These are phyloP conservation scores for Ahaetulla prasina DNA, from an alignment of 2,113 vertebrate genomes.

Conservation along the genomic window DNA sequence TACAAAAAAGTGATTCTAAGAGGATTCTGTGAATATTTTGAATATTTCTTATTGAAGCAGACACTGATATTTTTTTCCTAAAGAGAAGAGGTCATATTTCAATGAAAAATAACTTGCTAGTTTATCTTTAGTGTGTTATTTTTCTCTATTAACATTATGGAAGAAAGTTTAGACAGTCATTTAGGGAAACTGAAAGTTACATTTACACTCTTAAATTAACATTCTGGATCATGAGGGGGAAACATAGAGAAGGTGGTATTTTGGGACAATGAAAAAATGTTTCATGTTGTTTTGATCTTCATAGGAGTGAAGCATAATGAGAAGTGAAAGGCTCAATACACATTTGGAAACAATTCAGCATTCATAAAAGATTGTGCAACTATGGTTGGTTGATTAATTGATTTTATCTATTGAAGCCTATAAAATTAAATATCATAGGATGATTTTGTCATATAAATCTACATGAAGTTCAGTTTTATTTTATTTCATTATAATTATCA, in stretches of 20 bases:
- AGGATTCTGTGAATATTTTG: not conserved
- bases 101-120: not conserved
- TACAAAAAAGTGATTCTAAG: not conserved
- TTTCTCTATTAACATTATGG: slow-evolving; percentile 7
- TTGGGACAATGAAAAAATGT: slow-evolving; percentile 1
- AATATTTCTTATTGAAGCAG: slow-evolving; percentile 23
- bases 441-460: not conserved
- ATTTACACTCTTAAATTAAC: slow-evolving; percentile 25
- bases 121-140: slow-evolving; percentile 11
- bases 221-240: slow-evolving; percentile 23
- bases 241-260: not conserved
- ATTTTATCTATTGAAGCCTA: not conserved
- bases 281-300: not conserved
- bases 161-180: not conserved
- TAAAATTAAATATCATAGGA: not conserved
- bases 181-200: slow-evolving; percentile 15
- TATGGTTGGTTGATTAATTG: not conserved
- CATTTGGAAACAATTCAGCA: not conserved
- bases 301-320: not conserved
- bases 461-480: not conserved
- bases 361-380: not conserved
- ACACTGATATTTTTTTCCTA: not conserved
- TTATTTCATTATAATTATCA: not conserved
- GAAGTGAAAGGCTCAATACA: not conserved
- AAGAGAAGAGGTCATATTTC: not conserved